These are phyloP conservation scores for Diuraphis noxia DNA, from an alignment of 1,140 invertebrate genomes.

Conservation along the genomic window DNA sequence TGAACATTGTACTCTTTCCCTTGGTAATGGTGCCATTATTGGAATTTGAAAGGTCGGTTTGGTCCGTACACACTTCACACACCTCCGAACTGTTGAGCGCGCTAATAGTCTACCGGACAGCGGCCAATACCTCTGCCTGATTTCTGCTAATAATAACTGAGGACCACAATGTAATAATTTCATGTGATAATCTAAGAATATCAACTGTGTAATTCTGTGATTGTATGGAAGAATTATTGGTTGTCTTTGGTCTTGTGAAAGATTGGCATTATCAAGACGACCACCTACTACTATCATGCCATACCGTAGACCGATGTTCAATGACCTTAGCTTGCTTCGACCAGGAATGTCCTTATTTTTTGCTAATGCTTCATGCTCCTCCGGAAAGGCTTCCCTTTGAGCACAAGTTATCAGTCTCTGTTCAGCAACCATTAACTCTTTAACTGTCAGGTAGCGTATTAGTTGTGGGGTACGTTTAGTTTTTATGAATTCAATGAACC, in stretches of 20 bases:
- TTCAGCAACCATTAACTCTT: neutral
- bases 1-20: neutral
- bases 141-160: constrained; percentile 55
- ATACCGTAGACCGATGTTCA: neutral
- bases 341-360: neutral
- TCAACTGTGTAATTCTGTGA: neutral
- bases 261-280: constrained; percentile 58
- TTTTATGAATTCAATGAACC: neutral
- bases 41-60: neutral
- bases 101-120: neutral
- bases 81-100: neutral
- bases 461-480: neutral
- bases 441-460: neutral
- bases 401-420: neutral
- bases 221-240: constrained; percentile 59
- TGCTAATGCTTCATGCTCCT: neutral
- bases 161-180: neutral
- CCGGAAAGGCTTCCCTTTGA: neutral
- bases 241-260: constrained; percentile 59
- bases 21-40: neutral
- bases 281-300: constrained; percentile 60
- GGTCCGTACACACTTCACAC: neutral
- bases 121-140: neutral
- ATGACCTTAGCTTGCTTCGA: neutral
- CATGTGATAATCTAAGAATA: neutral